phyloP scores from a whole-genome alignment of 2,888 invertebrate genomes.

The Dione juno region DNA sequence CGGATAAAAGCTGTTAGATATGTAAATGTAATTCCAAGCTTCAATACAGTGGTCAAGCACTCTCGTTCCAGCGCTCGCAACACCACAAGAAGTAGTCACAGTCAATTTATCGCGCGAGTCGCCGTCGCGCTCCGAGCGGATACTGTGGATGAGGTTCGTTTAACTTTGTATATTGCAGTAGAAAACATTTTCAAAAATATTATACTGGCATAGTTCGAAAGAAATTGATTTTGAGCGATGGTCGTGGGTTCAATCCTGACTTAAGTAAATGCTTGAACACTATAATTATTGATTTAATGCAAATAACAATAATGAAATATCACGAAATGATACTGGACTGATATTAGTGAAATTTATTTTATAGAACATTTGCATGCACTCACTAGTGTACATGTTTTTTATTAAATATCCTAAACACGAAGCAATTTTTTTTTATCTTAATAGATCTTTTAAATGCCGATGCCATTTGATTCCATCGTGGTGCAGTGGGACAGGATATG shows the following conservation, averaged over 20 bases:
- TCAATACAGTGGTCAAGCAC: conserved; percentile 31
- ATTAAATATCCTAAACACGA: too few species aligned
- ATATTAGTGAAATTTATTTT: too few species aligned
- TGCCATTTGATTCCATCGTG: too few species aligned
- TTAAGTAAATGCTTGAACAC: too few species aligned
- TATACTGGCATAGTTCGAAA: not conserved
- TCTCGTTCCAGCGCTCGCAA: conserved; percentile 23
- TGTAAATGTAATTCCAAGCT: conserved; percentile 27
- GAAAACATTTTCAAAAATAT: not conserved
- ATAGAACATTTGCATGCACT: too few species aligned
- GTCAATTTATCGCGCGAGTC: conserved; percentile 30
- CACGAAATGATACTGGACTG: too few species aligned
- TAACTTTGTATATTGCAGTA: conserved; percentile 5
- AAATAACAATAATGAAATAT: too few species aligned
- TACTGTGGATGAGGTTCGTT: conserved; percentile 19
- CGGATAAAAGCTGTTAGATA: conserved; percentile 6
- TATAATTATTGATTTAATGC: too few species aligned
- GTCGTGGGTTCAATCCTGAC: not conserved
- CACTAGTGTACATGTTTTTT: too few species aligned
- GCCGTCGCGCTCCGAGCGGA: conserved; percentile 15
- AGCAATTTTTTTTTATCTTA: too few species aligned
- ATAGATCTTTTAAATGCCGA: too few species aligned
- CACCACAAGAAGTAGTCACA: conserved; percentile 28
- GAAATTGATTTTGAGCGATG: not conserved
- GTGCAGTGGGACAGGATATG: too few species aligned